phyloP scores from a whole-genome alignment of 2,113 vertebrate genomes.

The Zosterops japonicus region DNA sequence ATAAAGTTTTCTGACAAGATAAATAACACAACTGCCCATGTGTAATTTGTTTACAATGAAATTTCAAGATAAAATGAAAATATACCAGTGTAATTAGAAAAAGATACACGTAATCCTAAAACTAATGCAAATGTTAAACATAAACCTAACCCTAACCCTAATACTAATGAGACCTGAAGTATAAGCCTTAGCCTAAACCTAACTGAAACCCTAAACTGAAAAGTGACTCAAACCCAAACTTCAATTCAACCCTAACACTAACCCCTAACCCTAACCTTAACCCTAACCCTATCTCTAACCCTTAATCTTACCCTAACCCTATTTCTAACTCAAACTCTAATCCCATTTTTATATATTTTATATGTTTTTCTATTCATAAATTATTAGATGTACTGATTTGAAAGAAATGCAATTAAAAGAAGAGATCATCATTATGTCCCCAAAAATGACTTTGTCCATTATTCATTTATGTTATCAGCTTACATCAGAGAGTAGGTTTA shows the following conservation, averaged over 20 bases:
- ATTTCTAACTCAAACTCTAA: not conserved
- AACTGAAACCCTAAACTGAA: no score
- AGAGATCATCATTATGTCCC: not conserved
- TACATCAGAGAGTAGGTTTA: not conserved
- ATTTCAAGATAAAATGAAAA: not conserved
- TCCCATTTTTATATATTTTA: not conserved
- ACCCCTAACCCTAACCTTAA: not conserved
- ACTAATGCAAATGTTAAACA: no score
- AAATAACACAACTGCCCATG: not conserved
- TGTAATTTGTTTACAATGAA: not conserved
- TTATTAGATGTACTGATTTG: not conserved
- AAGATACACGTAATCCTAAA: not conserved
- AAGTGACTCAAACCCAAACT: no score
- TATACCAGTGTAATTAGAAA: accelerated
- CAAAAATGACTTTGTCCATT: not conserved
- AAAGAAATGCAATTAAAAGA: not conserved
- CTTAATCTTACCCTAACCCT: not conserved
- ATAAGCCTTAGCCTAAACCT: no score
- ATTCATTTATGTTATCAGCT: not conserved
- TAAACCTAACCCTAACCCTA: no score
- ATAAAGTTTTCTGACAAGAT: not conserved
- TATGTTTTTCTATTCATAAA: not conserved
- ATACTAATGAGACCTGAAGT: no score
- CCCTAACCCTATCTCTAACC: not conserved
- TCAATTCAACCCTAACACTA: no score